phyloP scores from a whole-genome alignment of 2,113 vertebrate species.

The Porphyrio hochstetteri region DNA sequence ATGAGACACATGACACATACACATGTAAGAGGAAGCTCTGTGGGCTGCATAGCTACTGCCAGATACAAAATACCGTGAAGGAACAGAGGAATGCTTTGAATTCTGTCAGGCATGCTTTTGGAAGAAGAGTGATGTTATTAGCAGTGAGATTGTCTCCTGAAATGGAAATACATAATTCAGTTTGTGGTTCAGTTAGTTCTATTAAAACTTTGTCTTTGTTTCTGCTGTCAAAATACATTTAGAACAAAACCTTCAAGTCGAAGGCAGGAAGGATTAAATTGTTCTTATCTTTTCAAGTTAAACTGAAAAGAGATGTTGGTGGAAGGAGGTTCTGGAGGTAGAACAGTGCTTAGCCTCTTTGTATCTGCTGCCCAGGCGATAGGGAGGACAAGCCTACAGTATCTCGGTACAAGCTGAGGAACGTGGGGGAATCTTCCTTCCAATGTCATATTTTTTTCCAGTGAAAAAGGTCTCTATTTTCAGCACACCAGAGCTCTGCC shows the following conservation, averaged over 20 bases:
- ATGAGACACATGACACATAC: background rate
- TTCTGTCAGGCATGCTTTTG: constrained; percentile 47
- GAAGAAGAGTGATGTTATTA: constrained; percentile 50
- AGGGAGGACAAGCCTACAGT: background rate
- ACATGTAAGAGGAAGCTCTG: constrained; percentile 12
- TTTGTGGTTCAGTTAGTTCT: constrained; percentile 63
- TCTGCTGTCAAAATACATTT: constrained; percentile 60
- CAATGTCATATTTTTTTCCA: background rate
- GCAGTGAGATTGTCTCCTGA: constrained; percentile 30
- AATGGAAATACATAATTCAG: constrained; percentile 66
- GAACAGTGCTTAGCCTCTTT: background rate
- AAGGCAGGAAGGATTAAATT: constrained; percentile 46
- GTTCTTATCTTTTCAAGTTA: constrained; percentile 30
- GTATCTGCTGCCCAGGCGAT: accelerated
- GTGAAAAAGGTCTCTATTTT: background rate
- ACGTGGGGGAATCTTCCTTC: background rate
- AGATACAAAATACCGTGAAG: background rate
- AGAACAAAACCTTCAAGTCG: constrained; percentile 17
- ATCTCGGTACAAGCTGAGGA: background rate
- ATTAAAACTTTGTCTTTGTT: constrained; percentile 61
- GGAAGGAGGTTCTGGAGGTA: background rate
- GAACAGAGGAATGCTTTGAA: constrained; percentile 24
- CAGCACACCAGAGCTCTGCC: background rate
- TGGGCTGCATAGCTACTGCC: background rate
- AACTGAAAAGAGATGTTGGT: constrained; percentile 9